Evolutionary conservation across 2,888 invertebrate genomes (phyloP).

Genomic region (Beris chalybata): DNA sequence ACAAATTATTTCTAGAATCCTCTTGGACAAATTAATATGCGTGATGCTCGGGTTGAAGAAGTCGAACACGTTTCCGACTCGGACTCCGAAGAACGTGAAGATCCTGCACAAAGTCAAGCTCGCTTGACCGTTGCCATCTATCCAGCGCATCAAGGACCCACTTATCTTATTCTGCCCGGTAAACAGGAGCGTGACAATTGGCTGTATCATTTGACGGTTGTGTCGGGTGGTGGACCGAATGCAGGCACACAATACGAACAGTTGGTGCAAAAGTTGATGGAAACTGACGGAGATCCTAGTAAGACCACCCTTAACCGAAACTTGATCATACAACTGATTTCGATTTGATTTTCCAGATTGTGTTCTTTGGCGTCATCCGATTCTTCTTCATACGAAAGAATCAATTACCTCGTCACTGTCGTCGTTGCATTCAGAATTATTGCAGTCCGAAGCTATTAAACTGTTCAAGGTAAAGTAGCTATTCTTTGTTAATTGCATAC

Average conservation of each 20-base stretch:
- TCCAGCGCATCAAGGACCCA: slow-evolving; percentile 91
- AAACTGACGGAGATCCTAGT: slow-evolving; percentile 92
- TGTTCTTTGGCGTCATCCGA: slow-evolving; percentile 92
- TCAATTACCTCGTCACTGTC: slow-evolving; percentile 87
- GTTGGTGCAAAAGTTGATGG: slow-evolving; percentile 93
- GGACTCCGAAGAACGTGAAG: slow-evolving; percentile 83
- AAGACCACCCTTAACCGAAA: slow-evolving; percentile 48
- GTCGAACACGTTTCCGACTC: slow-evolving; percentile 92
- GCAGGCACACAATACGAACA: slow-evolving; percentile 97
- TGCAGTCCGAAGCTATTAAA: slow-evolving; percentile 90
- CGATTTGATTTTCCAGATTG: slow-evolving; percentile 62
- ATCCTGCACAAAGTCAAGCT: slow-evolving; percentile 69
- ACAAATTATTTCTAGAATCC: slow-evolving; percentile 70
- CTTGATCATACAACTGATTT: background rate
- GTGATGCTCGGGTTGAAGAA: slow-evolving; percentile 92
- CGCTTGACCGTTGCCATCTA: slow-evolving; percentile 90
- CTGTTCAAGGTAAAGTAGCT: slow-evolving; percentile 78
- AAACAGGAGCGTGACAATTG: slow-evolving; percentile 93
- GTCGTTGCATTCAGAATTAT: slow-evolving; percentile 82
- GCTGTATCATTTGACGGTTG: slow-evolving; percentile 85
- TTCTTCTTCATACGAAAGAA: slow-evolving; percentile 87
- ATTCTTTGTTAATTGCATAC: background rate
- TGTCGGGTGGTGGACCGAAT: slow-evolving; percentile 87
- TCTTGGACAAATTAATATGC: slow-evolving; percentile 92
- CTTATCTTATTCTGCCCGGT: slow-evolving; percentile 87